Percentiles rank a stretch among this genome's conserved stretches.
These are phyloP conservation scores for Zygaena filipendulae DNA, from an alignment of 2,888 invertebrate genomes.

Conservation along the genomic window DNA sequence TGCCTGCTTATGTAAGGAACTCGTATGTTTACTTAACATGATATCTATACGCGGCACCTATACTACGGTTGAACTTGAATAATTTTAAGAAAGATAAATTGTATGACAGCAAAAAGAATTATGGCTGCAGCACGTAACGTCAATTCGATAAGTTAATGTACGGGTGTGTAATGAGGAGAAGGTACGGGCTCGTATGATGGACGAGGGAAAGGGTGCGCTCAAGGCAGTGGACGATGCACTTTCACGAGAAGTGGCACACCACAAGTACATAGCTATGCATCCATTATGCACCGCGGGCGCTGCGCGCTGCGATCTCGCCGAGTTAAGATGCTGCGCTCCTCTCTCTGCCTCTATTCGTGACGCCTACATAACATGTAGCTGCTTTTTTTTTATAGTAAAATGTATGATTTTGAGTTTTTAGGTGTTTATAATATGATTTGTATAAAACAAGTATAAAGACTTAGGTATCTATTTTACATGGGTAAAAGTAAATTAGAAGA, in stretches of 20 bases:
- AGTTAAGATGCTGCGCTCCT: not conserved
- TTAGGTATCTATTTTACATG: not conserved
- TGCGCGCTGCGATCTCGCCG: constrained; percentile 24
- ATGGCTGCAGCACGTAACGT: too few relatives aligned
- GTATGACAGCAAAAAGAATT: too few relatives aligned
- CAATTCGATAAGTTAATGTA: constrained; percentile 51
- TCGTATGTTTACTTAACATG: too few relatives aligned
- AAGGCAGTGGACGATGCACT: constrained; percentile 61
- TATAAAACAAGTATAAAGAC: not conserved
- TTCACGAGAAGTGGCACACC: constrained; percentile 55
- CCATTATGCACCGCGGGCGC: constrained; percentile 42
- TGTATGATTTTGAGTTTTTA: too few relatives aligned
- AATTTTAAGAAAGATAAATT: too few relatives aligned
- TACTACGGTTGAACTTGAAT: too few relatives aligned
- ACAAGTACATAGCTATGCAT: constrained; percentile 49
- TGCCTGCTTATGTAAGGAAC: constrained; percentile 50
- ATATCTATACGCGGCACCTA: too few relatives aligned
- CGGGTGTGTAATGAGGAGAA: constrained; percentile 47
- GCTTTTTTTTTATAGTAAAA: too few relatives aligned
- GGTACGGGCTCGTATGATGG: constrained; percentile 44
- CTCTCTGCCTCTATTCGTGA: too few relatives aligned
- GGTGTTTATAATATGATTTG: too few relatives aligned
- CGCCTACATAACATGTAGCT: too few relatives aligned
- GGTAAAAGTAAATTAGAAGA: too few relatives aligned
- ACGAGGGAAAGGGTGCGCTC: constrained; percentile 62